Conservation (phyloP, 2,888 invertebrate species). For the Crepidodera aurea region DNA sequence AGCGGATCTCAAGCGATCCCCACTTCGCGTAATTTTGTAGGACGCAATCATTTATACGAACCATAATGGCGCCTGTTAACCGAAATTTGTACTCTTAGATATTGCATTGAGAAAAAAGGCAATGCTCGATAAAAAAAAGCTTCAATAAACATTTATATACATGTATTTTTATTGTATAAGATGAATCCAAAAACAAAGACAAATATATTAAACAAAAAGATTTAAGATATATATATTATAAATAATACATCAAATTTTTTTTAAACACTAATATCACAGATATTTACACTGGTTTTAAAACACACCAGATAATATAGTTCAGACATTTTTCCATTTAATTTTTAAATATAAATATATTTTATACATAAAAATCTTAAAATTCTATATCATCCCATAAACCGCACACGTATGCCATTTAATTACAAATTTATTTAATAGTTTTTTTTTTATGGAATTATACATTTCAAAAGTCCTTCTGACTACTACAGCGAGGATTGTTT, state of each 20-base stretch:
- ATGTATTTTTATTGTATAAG: conserved; percentile 13
- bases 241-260: conserved; percentile 25
- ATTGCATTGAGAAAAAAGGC: too few species aligned
- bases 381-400: conserved; percentile 20
- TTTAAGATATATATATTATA: conserved; percentile 14
- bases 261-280: conserved; percentile 27
- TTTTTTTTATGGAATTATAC: conserved; percentile 3
- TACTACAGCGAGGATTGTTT: conserved; percentile 63
- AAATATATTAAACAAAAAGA: conserved; percentile 6
- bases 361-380: conserved; percentile 27
- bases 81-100: too few species aligned
- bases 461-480: conserved; percentile 45
- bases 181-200: conserved; percentile 9
- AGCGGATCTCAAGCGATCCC: too few species aligned
- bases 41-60: too few species aligned
- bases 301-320: conserved; percentile 23
- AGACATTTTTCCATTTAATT: conserved; percentile 23
- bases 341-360: conserved; percentile 25
- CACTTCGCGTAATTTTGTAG: too few species aligned
- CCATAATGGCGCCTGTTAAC: too few species aligned
- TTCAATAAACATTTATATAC: conserved; percentile 4
- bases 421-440: conserved; percentile 46
- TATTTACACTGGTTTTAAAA: conserved; percentile 22
- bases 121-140: too few species aligned
- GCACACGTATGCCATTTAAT: conserved; percentile 17